Conservation (phyloP, 2,888 invertebrate genomes). For the Neoscelio sp. region DNA sequence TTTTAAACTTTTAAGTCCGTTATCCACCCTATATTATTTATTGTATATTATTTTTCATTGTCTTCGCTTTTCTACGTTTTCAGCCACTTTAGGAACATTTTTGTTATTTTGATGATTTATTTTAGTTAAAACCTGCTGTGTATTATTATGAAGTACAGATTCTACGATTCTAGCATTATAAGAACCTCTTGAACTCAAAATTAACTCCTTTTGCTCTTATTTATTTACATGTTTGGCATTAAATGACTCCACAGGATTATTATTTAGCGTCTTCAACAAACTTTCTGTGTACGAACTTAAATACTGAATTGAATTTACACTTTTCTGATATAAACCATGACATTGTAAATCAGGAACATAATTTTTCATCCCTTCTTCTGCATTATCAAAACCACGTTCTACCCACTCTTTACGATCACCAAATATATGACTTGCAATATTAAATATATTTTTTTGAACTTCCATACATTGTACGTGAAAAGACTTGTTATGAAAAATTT, state of each 20-base stretch:
- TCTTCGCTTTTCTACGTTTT: too few species aligned
- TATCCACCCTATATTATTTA: too few species aligned
- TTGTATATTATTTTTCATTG: too few species aligned
- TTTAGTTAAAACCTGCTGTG: slow-evolving; percentile 13
- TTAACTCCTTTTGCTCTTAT: background rate
- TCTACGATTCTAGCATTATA: slow-evolving; percentile 20
- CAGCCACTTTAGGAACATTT: background rate
- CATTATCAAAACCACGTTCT: background rate
- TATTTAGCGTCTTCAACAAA: slow-evolving; percentile 22
- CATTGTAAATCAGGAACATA: slow-evolving; percentile 30
- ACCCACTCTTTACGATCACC: slow-evolving; percentile 63
- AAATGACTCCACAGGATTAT: slow-evolving; percentile 37
- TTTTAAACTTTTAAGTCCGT: too few species aligned
- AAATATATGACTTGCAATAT: slow-evolving; percentile 60
- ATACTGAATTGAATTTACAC: background rate
- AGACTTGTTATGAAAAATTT: too few species aligned
- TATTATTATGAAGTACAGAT: slow-evolving; percentile 11
- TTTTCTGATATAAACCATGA: slow-evolving; percentile 42
- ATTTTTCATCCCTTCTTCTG: slow-evolving; percentile 25
- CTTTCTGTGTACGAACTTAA: background rate
- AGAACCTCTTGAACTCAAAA: slow-evolving; percentile 1
- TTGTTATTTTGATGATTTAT: background rate
- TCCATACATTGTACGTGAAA: background rate
- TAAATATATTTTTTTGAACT: slow-evolving; percentile 61
- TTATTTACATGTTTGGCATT: slow-evolving; percentile 27